Evolutionary conservation across 2,113 vertebrate genomes (phyloP), one percentile per base, ranked within the genome.

Genomic region (Athene cunicularia): DNA sequence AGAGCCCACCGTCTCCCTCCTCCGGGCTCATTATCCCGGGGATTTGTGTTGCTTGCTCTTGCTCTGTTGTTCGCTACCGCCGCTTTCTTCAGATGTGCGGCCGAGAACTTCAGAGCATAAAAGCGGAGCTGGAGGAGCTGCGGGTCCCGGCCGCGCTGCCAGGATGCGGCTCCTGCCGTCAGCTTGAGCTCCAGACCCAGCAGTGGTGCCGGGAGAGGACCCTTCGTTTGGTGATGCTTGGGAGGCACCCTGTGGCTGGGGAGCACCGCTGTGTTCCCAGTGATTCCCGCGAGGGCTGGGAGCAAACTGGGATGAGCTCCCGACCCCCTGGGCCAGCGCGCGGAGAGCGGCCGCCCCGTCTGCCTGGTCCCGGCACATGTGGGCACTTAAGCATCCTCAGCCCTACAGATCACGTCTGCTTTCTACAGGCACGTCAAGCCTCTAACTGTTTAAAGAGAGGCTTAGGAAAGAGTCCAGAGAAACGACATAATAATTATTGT

Each of bases 1-100:
- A 68, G 92, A 96, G 94, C 96, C 96, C 95, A 95, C 96, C 87
- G 77, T 94, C 96, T 96, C 95, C 96, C 95, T 97, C 93, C 89
- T 96, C 96, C 13, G 37, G 95, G 84, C 93, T 96, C 96, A 90
- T 95, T 97, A 95, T 95, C 96, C 95, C 0, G 3, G 93, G 95
- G 96, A 95, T 97, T 96, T 96, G 95, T 90, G 93, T 87, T 80
- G 86, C 91, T 92, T 20, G 63, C 91, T 79, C 82, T 87, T 3
- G 41, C 93, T 91, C 92, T 86, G 74, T 97, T 93, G 94, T 93
- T 94, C 18, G 18, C 84, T 72, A 3, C 94, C 22, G 89, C 82
- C 13, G 50, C 68, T 90, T 71, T 62, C 92, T 55, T 92, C 84
- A 91, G 91, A 93, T 90, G 93, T 87, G 70, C 5, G 32, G 91